Percentiles rank a stretch among this genome's conserved stretches.
phyloP scores from a whole-genome alignment of 2,797 vertebrate genomes.

The Hippoglossus hippoglossus region DNA sequence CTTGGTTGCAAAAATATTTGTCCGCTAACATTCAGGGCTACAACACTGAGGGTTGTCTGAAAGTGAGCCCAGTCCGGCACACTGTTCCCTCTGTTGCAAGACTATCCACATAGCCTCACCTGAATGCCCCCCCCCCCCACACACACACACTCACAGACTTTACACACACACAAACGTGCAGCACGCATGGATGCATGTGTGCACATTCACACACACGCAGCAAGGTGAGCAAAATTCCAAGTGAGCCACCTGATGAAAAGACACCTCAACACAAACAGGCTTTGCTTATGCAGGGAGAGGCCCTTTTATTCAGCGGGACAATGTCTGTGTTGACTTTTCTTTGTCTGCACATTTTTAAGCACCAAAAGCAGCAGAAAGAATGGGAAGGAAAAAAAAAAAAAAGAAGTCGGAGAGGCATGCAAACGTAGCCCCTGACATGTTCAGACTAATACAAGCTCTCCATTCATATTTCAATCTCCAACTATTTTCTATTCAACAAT shows the following conservation, averaged over 20 bases:
- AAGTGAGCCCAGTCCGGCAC: slow-evolving; percentile 62
- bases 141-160: slow-evolving; percentile 41
- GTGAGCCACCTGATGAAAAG: slow-evolving; percentile 80
- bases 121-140: slow-evolving; percentile 39
- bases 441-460: slow-evolving; percentile 74
- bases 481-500: slow-evolving; percentile 71
- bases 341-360: slow-evolving; percentile 83
- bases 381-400: slow-evolving; percentile 21
- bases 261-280: slow-evolving; percentile 76
- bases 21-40: slow-evolving; percentile 68
- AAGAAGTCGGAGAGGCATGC: slow-evolving; percentile 72
- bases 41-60: slow-evolving; percentile 77
- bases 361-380: slow-evolving; percentile 77
- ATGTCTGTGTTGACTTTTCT: slow-evolving; percentile 85
- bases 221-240: slow-evolving; percentile 74
- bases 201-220: slow-evolving; percentile 30
- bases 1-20: slow-evolving; percentile 83
- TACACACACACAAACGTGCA: slow-evolving; percentile 56
- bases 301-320: slow-evolving; percentile 80
- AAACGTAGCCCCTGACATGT: slow-evolving; percentile 74
- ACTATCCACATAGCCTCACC: slow-evolving; percentile 73
- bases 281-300: slow-evolving; percentile 84
- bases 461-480: slow-evolving; percentile 65
- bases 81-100: slow-evolving; percentile 82
- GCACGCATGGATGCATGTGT: slow-evolving; percentile 60